Percentiles rank a stretch among this genome's conserved stretches.
Conservation (phyloP, 2,113 vertebrate species). For the Pseudopodoces humilis region DNA sequence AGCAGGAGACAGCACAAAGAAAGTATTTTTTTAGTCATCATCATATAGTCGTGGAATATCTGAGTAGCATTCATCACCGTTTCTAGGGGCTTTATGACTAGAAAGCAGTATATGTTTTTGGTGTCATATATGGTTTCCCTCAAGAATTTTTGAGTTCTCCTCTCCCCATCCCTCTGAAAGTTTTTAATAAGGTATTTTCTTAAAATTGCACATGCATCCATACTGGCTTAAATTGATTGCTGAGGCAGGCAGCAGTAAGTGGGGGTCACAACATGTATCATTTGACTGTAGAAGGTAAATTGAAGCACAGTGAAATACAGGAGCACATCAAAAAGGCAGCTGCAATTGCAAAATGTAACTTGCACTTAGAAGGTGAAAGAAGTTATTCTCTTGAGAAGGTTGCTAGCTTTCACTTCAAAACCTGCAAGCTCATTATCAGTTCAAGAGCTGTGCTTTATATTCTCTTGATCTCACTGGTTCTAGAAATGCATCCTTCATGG, state of each 20-base stretch:
- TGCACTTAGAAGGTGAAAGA: neutral
- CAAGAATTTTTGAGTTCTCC: neutral
- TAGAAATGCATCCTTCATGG: neutral
- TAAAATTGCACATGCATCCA: neutral
- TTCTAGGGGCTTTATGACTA: neutral
- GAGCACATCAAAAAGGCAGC: neutral
- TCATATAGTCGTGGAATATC: neutral
- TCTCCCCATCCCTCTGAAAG: neutral
- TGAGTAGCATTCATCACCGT: neutral
- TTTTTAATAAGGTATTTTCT: neutral
- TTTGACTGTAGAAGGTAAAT: neutral
- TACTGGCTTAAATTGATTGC: neutral
- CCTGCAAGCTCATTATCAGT: neutral
- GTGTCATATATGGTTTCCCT: neutral
- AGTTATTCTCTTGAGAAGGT: neutral
- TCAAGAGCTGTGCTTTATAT: neutral
- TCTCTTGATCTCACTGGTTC: neutral
- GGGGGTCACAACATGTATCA: fast-evolving
- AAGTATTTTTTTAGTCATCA: neutral
- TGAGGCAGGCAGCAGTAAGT: neutral
- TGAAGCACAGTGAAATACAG: neutral
- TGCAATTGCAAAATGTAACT: neutral
- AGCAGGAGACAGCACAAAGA: slow-evolving; percentile 9
- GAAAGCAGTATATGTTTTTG: neutral
- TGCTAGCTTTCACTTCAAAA: neutral